Evolutionary conservation across 2,797 vertebrate genomes (phyloP).

Genomic region (Pseudopleuronectes americanus): DNA sequence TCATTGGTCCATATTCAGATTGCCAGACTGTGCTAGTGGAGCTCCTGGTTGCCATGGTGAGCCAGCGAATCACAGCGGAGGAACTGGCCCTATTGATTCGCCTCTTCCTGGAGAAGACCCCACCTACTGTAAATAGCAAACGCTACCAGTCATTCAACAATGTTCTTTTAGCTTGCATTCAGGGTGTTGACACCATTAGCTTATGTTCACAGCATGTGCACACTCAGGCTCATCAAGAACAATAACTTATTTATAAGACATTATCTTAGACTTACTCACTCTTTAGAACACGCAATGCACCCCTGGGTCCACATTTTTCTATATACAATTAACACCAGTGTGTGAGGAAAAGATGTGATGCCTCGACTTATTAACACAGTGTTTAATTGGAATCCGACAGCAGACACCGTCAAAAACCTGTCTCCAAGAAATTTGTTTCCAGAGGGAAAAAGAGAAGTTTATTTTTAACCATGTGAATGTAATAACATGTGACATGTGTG

Average conservation of each 20-base stretch:
- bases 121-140: conserved; percentile 89
- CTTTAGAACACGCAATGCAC: conserved; percentile 38
- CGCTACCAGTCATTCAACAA: conserved; percentile 42
- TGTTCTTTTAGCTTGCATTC: conserved; percentile 22
- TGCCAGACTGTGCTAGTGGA: conserved; percentile 92
- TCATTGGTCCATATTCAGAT: conserved; percentile 77
- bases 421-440: conserved; percentile 27
- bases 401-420: conserved; percentile 47
- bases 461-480: conserved; percentile 56
- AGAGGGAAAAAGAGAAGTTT: conserved; percentile 26
- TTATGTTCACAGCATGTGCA: conserved; percentile 18
- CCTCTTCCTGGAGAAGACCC: conserved; percentile 93
- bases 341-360: conserved; percentile 44
- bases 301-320: conserved; percentile 14
- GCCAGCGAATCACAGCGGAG: conserved; percentile 90
- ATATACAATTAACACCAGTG: conserved; percentile 57
- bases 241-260: conserved; percentile 21
- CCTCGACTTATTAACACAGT: conserved; percentile 41
- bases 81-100: conserved; percentile 92
- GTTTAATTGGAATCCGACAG: conserved; percentile 52
- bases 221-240: conserved; percentile 13
- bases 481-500: conserved; percentile 35
- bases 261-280: conserved; percentile 20
- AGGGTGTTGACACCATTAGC: conserved; percentile 22
- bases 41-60: conserved; percentile 94